Evolutionary conservation across 2,113 vertebrate genomes (phyloP).

Genomic region (Gnathonemus longibarbis): DNA sequence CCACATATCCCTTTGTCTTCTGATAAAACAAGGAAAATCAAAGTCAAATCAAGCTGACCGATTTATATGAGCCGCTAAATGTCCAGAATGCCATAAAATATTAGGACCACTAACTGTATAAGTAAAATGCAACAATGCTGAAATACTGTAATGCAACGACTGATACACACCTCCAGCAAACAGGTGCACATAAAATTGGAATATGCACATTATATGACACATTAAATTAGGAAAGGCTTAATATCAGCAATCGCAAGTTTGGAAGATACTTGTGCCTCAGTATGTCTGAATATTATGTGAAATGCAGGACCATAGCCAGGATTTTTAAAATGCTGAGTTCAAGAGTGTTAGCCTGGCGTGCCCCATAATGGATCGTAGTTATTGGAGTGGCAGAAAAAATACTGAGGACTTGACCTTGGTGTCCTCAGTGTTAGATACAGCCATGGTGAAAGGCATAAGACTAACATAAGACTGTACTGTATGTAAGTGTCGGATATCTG

Average conservation of each 20-base stretch:
- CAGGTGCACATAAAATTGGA: neutral
- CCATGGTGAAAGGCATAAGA: neutral
- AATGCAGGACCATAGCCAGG: neutral
- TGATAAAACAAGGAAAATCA: conserved; percentile 34
- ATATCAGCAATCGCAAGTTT: neutral
- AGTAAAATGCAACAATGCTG: neutral
- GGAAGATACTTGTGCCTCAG: neutral
- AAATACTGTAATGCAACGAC: neutral
- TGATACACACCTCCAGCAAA: neutral
- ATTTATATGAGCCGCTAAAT: neutral
- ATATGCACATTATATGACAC: neutral
- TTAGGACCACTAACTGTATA: neutral
- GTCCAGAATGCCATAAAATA: neutral
- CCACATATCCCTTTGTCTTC: conserved; percentile 87
- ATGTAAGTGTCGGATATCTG: neutral
- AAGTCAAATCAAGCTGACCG: neutral
- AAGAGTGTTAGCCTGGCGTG: neutral
- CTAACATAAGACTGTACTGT: neutral
- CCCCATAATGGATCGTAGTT: neutral
- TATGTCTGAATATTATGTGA: neutral
- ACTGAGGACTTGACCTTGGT: neutral
- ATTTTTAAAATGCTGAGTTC: neutral
- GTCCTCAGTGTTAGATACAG: neutral
- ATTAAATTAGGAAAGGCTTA: neutral
- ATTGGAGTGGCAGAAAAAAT: neutral